A percentile compares a stretch with the other conserved stretches of the same genome.
Evolutionary conservation across 2,888 invertebrate genomes (phyloP).

Genomic region (Spodoptera picta): DNA sequence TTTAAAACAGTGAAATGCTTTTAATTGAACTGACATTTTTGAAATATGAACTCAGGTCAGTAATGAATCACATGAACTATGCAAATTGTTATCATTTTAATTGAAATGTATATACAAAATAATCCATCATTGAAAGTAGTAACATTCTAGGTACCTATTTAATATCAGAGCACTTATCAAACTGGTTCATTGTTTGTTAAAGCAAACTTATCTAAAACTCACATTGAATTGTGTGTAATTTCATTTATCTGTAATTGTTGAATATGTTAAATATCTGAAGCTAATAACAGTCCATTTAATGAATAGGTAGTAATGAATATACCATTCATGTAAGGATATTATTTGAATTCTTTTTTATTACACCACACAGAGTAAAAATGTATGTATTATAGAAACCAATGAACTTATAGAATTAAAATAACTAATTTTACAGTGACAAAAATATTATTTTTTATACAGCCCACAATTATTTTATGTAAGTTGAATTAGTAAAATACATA

Average conservation of each 20-base stretch:
- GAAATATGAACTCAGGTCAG: slow-evolving; percentile 42
- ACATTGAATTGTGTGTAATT: slow-evolving; percentile 41
- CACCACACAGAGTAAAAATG: slow-evolving; percentile 10
- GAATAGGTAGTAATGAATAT: slow-evolving; percentile 16
- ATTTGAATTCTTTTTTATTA: slow-evolving; percentile 9
- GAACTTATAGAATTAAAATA: slow-evolving; percentile 17
- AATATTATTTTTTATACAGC: slow-evolving; percentile 17
- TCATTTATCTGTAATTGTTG: slow-evolving; percentile 45
- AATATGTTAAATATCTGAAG: slow-evolving; percentile 28
- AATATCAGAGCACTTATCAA: slow-evolving; percentile 45
- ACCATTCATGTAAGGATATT: slow-evolving; percentile 11
- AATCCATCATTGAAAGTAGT: slow-evolving; percentile 37
- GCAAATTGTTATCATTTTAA: slow-evolving; percentile 7
- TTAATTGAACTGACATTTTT: slow-evolving; percentile 31
- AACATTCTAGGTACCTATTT: slow-evolving; percentile 45
- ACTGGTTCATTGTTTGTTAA: slow-evolving; percentile 40
- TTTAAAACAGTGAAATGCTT: slow-evolving; percentile 20
- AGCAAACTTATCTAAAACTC: slow-evolving; percentile 50
- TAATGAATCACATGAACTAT: slow-evolving; percentile 5
- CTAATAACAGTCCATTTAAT: slow-evolving; percentile 26
- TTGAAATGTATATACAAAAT: slow-evolving; percentile 22
- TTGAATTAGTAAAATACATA: slow-evolving; percentile 24
- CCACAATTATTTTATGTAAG: slow-evolving; percentile 16
- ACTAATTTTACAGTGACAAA: not conserved
- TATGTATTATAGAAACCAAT: slow-evolving; percentile 15